Base-by-base conservation (phyloP, 2,888 invertebrate genomes). In the Mactromeris polynyma region DNA sequence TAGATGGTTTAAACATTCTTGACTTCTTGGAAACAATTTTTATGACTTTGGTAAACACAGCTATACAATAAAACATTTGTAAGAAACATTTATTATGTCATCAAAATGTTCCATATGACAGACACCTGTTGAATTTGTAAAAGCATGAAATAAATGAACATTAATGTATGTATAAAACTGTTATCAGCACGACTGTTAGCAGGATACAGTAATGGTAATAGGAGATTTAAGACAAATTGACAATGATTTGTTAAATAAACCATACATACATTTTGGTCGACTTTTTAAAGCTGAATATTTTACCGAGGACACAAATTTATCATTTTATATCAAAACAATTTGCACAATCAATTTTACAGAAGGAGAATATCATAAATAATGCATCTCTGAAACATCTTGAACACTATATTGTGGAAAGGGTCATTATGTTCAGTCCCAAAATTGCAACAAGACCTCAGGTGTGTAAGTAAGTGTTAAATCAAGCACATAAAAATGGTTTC, bases 101-200 rank as follows among this genome's bases (percentile, higher is more conserved):
- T 73, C 19, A 73, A 73, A 33, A 73, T 33, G 17, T 73, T 73
- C 14, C n/a, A 11, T 33, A 3, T 73, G 73, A 73, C 73, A 73
- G 73, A 36, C 73, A 73, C 73, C 73, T 73, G 73, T 36, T 73
- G 4, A 36, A 73, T 73, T 73, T 17, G 73, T 73, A 36, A 73
- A 36, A 73, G 31, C 26, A 0, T 73, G 36, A 33, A 33, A 73
- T 33, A 73, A 73, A 73, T 73, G 14, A 73, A 33, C 17, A 26
- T 73, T 73, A 73, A 73, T 73, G 33, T 26, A 73, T 73, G 73
- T 33, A 33, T 73, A n/a, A 64, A 64, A 64, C 58, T 64, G 58
- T 73, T 73, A 73, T 73, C 73, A 69, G 69, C 17, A 69, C 31
- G 31, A 73, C 4, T 26, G 7, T n/a, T 46, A 46, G 17, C 9